Conservation (phyloP, 2,888 invertebrate species). For the Aplocera efformata region DNA sequence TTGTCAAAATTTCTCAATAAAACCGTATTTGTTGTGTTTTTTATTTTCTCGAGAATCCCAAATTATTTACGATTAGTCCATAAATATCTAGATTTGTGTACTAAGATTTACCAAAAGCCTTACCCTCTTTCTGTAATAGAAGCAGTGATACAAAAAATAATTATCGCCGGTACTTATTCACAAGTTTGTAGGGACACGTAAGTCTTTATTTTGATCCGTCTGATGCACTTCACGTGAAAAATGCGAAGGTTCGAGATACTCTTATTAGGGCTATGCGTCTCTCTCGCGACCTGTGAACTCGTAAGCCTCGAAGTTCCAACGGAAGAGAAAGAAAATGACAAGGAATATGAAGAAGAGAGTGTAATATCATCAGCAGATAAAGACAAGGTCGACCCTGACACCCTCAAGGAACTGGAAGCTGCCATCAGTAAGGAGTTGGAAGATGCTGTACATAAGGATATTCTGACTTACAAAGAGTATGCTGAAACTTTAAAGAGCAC, state of each 20-base stretch:
- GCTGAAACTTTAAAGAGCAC: conserved; percentile 53
- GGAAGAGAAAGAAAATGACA: conserved; percentile 43
- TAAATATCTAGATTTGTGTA: too few species aligned
- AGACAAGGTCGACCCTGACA: conserved; percentile 42
- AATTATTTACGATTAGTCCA: too few species aligned
- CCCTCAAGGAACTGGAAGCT: conserved; percentile 52
- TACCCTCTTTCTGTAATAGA: too few species aligned
- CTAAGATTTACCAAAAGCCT: too few species aligned
- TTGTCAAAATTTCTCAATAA: too few species aligned
- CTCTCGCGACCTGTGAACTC: conserved; percentile 52
- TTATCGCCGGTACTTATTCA: neutral
- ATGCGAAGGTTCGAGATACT: conserved; percentile 53
- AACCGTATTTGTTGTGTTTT: too few species aligned
- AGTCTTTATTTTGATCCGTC: conserved; percentile 43
- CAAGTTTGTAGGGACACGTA: conserved; percentile 61
- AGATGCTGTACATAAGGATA: conserved; percentile 56
- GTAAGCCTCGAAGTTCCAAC: conserved; percentile 56
- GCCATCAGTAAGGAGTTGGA: conserved; percentile 58
- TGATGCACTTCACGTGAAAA: conserved; percentile 34
- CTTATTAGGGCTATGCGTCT: conserved; percentile 50
- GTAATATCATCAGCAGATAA: conserved; percentile 33
- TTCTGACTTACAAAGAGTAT: conserved; percentile 53
- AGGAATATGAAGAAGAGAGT: conserved; percentile 40
- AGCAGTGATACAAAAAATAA: too few species aligned
- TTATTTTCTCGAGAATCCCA: too few species aligned